Percentiles rank a stretch among this genome's conserved stretches.
Conservation (phyloP, 2,113 vertebrate species). For the Sigmodon hispidus region DNA sequence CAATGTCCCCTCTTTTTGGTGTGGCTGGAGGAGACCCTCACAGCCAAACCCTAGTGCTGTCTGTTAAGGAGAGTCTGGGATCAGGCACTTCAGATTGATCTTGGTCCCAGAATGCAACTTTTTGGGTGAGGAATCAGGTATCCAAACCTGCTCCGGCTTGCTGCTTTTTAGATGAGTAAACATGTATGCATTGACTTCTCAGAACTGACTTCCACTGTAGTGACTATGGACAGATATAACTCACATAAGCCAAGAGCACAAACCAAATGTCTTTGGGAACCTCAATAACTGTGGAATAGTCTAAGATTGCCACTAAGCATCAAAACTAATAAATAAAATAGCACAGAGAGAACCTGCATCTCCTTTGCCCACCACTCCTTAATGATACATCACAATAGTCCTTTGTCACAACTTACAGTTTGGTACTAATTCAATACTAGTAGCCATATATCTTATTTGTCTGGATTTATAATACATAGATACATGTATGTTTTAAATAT, state of each 20-base stretch:
- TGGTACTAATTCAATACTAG: background rate
- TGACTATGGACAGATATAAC: background rate
- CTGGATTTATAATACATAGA: background rate
- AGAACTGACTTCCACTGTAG: background rate
- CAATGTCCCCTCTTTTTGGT: too few relatives aligned
- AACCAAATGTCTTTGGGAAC: background rate
- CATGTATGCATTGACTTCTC: background rate
- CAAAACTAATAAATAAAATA: background rate
- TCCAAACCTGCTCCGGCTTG: too few relatives aligned
- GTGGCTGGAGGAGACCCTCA: too few relatives aligned
- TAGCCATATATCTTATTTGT: background rate
- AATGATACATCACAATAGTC: background rate
- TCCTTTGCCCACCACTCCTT: background rate
- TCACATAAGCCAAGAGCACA: background rate
- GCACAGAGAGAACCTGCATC: background rate
- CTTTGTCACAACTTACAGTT: background rate
- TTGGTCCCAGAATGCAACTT: too few relatives aligned
- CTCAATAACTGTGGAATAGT: background rate
- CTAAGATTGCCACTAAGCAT: background rate
- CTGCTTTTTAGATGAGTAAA: background rate
- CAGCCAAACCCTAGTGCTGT: too few relatives aligned
- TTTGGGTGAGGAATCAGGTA: too few relatives aligned
- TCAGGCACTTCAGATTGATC: too few relatives aligned
- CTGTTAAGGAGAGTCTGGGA: too few relatives aligned
- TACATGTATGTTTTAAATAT: background rate